Evolutionary conservation across 2,888 invertebrate species (phyloP).

Genomic region (Mylabris sibirica): DNA sequence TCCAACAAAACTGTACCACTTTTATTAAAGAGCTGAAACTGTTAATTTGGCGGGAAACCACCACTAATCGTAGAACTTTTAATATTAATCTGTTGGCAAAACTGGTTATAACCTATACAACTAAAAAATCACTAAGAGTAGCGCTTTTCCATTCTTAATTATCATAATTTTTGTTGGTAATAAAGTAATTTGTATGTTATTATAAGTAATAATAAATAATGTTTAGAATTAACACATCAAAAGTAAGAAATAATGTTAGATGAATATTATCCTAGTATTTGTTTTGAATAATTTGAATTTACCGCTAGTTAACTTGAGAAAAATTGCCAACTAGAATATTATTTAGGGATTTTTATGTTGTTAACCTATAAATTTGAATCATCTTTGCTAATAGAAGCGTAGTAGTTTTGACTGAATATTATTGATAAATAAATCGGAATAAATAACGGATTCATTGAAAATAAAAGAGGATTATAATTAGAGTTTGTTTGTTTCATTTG

Average conservation of each 20-base stretch:
- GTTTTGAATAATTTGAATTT: too few species aligned
- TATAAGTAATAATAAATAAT: background rate
- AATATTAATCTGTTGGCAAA: background rate
- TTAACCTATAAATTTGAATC: too few species aligned
- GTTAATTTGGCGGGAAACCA: background rate
- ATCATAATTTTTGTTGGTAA: background rate
- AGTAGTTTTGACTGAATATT: too few species aligned
- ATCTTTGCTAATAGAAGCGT: too few species aligned
- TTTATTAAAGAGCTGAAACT: background rate
- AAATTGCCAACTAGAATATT: too few species aligned
- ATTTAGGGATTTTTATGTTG: too few species aligned
- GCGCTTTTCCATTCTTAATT: background rate
- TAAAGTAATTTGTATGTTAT: background rate
- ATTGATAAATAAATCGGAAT: too few species aligned
- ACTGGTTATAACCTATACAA: background rate
- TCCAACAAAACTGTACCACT: background rate
- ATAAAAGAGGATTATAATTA: background rate
- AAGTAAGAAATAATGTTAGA: too few species aligned
- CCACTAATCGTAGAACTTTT: background rate
- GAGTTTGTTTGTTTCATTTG: background rate
- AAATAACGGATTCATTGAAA: too few species aligned
- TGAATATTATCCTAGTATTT: too few species aligned
- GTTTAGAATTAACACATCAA: too few species aligned
- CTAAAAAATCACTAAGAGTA: background rate
- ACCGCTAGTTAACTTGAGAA: too few species aligned